Evolutionary conservation across 1,140 invertebrate genomes (phyloP), one percentile per base, ranked within the genome.

Genomic region (Cataglyphis hispanica): DNA sequence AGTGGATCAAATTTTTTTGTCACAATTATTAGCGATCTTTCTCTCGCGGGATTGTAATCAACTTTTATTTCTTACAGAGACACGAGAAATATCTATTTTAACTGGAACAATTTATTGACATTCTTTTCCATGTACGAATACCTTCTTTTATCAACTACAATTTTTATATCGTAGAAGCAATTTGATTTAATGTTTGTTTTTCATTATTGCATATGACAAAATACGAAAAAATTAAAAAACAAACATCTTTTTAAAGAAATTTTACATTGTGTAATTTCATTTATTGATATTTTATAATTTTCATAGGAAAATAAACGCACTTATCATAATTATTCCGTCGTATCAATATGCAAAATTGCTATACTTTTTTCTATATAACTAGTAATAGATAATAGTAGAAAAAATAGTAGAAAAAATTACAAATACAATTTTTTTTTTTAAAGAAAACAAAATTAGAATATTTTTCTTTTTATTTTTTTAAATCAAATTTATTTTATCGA

Each of bases 111-210:
- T 37, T 78, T 50, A 50, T 64, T 31, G 27, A 78, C 31, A 25
- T 3, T n/a, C 22, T 34, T 50, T 34, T 31, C 60, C 4, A 66
- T 50, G 7, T 64, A 37, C 4, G n/a, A 64, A 60, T 60, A n/a
- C 40, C 25, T 25, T 25, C 2, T 34, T 37, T 1, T n/a, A 13
- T 22, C 1, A 37, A 61, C 0, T 63, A 25, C 46, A 77, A 46
- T 46, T 43, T 63, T 43, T 13, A 63, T 8, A 11, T 43, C 43
- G 60, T 37, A 50, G 16, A 50, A 66, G 37, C 13, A 66, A 66
- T 78, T 64, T 50, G 22, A 78, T 50, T 66, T 25, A 16, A 25
- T 34, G n/a, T 66, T 11, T n/a, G 27, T 50, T 50, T 78, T 63
- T 25, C n/a, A 8, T 16, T 63, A 25, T 43, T 19, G 10, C 16